Evolutionary conservation across 2,113 vertebrate genomes (phyloP), one percentile per base, ranked within the genome.

Genomic region (Aptenodytes patagonicus): DNA sequence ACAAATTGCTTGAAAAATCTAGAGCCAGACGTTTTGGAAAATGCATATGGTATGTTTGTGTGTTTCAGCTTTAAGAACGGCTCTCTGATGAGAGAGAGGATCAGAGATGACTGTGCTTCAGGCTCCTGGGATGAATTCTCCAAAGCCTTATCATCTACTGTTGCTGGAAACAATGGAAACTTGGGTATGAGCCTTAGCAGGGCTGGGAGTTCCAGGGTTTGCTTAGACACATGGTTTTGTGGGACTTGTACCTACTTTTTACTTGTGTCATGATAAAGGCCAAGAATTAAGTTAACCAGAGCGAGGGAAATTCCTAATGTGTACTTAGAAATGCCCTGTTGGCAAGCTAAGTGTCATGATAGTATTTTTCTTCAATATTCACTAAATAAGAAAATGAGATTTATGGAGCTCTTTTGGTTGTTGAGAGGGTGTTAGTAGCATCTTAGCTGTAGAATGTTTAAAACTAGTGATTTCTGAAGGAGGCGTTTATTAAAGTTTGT

Each of bases 51-150:
- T 87, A 11, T 92, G 57, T 83, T 87, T 92, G 58, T 93, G 34
- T 93, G 78, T 97, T 97, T 84, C 98, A 99, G 99, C 97, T 99
- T 99, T 96, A 99, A 99, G 97, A 99, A 99, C 1, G 99, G 99
- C 9, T 99, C 99, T 83, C 97, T 99, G 88, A 99, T 98, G 68
- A 98, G 99, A 97, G 99, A 99, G 96, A 98, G 95, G 75, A 97
- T 99, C 97, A 98, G 99, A 25, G 97, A 99, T 75, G 93, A 98
- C 55, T 98, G 98, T 51, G 97, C 98, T n/a, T 98, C 97, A 83
- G 96, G 98, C 57, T 99, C 99, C 79, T 99, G 99, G 99, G 98
- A 98, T 66, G 52, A 95, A 44, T 99, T 99, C 95, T 99, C 99
- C 5, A 96, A 97, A 54, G 98, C 98, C 4, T 92, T 99, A 82